Conservation (phyloP, 2,888 invertebrate species). For the Caenorhabditis wallacei region DNA sequence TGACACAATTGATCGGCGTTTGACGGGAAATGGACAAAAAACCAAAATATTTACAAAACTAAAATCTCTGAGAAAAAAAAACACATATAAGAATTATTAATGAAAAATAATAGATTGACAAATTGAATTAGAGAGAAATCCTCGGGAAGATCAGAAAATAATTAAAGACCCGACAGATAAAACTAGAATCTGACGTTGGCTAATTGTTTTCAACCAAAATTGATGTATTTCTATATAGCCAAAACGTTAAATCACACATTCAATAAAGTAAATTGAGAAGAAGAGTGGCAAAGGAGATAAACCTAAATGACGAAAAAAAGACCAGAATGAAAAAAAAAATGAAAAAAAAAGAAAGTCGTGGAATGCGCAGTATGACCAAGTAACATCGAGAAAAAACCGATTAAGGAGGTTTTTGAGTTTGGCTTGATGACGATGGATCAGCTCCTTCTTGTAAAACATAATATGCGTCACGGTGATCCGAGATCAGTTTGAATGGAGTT, state of each 20-base stretch:
- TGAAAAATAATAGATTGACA: background rate
- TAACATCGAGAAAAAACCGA: background rate
- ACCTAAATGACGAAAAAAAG: background rate
- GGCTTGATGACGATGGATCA: background rate
- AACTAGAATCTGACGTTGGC: slow-evolving; percentile 61
- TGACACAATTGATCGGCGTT: background rate
- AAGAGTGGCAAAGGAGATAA: background rate
- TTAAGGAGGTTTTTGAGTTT: background rate
- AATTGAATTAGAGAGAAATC: background rate
- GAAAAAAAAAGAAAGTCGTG: background rate
- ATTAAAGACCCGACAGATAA: slow-evolving; percentile 56
- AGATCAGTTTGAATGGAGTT: slow-evolving; percentile 47
- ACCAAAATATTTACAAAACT: background rate
- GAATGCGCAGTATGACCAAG: background rate
- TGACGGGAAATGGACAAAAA: background rate
- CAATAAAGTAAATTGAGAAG: background rate
- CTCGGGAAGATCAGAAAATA: slow-evolving; percentile 38
- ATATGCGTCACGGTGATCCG: slow-evolving; percentile 38
- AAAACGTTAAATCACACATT: slow-evolving; percentile 35
- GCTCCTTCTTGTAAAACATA: background rate
- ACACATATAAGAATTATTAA: background rate
- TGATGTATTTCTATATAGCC: slow-evolving; percentile 30
- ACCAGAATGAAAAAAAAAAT: background rate
- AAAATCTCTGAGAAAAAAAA: background rate
- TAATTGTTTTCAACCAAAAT: background rate